Evolutionary conservation across 2,113 vertebrate species (phyloP).

Genomic region (Colistium nudipinnis): DNA sequence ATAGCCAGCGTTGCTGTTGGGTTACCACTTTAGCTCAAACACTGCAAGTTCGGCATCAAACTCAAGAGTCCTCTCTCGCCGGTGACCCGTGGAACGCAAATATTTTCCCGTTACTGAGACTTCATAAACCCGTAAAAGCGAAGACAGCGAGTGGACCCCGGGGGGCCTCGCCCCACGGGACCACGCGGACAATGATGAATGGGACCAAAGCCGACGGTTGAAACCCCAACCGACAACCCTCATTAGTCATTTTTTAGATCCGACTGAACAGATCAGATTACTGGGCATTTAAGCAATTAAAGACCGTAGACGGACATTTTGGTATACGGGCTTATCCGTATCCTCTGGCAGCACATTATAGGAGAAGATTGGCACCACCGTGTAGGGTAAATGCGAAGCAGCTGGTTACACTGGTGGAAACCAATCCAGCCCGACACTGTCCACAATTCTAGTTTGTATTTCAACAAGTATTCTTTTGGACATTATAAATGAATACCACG

Average conservation of each 20-base stretch:
- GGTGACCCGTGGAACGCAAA: conserved; percentile 46
- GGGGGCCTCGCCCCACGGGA: background rate
- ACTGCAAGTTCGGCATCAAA: background rate
- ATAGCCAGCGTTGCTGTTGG: too few species aligned
- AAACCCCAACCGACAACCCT: background rate
- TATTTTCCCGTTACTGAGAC: conserved; percentile 24
- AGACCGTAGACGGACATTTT: too few species aligned
- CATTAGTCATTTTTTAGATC: conserved; percentile 2
- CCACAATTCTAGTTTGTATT: too few species aligned
- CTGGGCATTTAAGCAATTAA: background rate
- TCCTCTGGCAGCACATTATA: background rate
- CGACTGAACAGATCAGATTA: background rate
- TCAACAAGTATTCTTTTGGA: too few species aligned
- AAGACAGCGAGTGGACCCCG: background rate
- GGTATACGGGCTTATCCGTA: too few species aligned
- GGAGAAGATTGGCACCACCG: background rate
- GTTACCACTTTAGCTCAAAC: too few species aligned
- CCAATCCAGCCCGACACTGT: too few species aligned
- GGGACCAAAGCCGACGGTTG: background rate
- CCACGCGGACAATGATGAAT: background rate
- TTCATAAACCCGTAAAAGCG: background rate
- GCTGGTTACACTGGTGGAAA: too few species aligned
- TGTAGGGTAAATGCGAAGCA: background rate
- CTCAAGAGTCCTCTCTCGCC: too few species aligned
- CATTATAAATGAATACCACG: background rate